These are phyloP conservation scores for Leptopilina clavipes DNA, from an alignment of 1,140 invertebrate species.

Conservation along the genomic window DNA sequence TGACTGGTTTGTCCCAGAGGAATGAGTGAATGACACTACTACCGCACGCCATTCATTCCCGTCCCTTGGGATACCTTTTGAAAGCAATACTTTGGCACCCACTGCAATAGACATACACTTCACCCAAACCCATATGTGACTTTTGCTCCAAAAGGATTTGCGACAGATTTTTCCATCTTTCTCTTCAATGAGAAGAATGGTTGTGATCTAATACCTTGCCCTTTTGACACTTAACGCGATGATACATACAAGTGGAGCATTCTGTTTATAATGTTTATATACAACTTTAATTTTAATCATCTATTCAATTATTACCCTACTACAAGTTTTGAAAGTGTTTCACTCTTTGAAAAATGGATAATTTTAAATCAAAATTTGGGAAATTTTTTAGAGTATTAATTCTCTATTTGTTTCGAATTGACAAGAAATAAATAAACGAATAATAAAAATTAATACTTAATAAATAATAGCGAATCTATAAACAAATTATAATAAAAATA, in stretches of 20 bases:
- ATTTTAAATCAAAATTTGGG: no score
- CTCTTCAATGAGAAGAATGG: not conserved
- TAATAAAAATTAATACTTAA: no score
- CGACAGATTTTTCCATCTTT: conserved; percentile 48
- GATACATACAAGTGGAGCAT: not conserved
- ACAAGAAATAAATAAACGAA: no score
- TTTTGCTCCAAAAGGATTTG: conserved; percentile 45
- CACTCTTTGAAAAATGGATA: no score
- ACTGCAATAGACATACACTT: conserved; percentile 46
- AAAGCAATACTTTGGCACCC: conserved; percentile 61
- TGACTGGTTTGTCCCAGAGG: conserved; percentile 52
- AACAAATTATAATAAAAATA: no score
- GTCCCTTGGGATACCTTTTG: conserved; percentile 50
- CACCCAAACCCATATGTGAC: conserved; percentile 57
- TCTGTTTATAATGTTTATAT: not conserved
- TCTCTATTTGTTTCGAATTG: no score
- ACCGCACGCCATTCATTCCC: conserved; percentile 51
- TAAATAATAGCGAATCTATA: no score
- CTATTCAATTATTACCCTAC: no score
- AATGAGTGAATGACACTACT: conserved; percentile 53
- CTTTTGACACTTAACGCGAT: not conserved
- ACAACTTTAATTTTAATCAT: no score
- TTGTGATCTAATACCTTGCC: not conserved
- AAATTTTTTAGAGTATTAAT: no score
- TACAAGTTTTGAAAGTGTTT: no score